A percentile compares a stretch with the other conserved stretches of the same genome.
Conservation (phyloP, 2,888 invertebrate genomes). For the Philhelius pedissequus region DNA sequence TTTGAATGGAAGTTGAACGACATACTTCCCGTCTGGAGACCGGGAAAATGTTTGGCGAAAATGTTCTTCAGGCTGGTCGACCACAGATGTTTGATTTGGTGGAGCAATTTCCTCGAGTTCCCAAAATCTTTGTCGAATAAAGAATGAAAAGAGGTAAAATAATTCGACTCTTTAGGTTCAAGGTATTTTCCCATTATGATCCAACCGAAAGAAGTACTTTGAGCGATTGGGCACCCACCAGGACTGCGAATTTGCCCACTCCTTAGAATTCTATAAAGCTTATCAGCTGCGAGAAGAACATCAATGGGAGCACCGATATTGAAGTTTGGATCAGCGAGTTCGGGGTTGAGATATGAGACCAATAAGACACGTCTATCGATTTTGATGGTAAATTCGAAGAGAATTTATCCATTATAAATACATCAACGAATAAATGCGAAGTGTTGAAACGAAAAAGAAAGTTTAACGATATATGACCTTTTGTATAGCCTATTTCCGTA, state of each 20-base stretch:
- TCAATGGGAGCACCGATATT: too few species aligned
- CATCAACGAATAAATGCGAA: too few species aligned
- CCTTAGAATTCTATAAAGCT: background rate
- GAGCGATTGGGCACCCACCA: background rate
- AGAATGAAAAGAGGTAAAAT: background rate
- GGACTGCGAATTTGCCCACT: too few species aligned
- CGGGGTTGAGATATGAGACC: too few species aligned
- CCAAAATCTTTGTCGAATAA: too few species aligned
- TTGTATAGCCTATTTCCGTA: background rate
- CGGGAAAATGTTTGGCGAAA: slow-evolving; percentile 13
- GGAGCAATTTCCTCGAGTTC: background rate
- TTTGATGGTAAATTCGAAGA: too few species aligned
- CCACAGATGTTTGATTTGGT: background rate
- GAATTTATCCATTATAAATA: too few species aligned
- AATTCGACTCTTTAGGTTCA: background rate
- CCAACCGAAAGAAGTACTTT: background rate
- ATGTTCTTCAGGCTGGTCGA: slow-evolving; percentile 12
- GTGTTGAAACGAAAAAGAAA: too few species aligned
- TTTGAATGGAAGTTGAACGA: slow-evolving; percentile 5
- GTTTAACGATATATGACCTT: too few species aligned
- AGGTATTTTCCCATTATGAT: too few species aligned
- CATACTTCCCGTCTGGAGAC: slow-evolving; percentile 1
- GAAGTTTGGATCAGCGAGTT: too few species aligned
- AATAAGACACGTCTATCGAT: too few species aligned
- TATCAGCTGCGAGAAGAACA: background rate